phyloP scores from a whole-genome alignment of 1,140 invertebrate species.

The Drosophila lini region DNA sequence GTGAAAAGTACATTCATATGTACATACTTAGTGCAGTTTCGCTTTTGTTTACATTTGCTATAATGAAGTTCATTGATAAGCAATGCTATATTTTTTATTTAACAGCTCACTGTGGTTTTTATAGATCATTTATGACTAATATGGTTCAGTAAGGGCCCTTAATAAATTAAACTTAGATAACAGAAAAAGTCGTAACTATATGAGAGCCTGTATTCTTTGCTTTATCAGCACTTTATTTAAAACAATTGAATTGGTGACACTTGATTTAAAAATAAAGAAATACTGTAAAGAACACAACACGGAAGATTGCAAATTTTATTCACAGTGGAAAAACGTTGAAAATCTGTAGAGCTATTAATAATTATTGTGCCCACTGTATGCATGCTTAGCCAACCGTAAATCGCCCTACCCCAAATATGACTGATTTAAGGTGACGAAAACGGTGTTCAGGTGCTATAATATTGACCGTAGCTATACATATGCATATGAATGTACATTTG shows the following conservation, averaged over 20 bases:
- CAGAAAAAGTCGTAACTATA: too few species aligned
- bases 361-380: slow-evolving; percentile 1
- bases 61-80: not conserved
- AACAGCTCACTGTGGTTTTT: not conserved
- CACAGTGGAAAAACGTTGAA: not conserved
- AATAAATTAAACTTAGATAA: not conserved
- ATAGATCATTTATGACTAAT: not conserved
- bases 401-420: not conserved
- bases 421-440: not conserved
- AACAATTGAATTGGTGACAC: not conserved
- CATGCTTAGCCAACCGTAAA: not conserved
- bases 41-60: not conserved
- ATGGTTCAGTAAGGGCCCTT: not conserved
- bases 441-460: slow-evolving; percentile 3
- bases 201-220: not conserved
- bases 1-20: not conserved
- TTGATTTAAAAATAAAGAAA: too few species aligned
- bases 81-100: not conserved
- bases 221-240: not conserved
- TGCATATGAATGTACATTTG: not conserved
- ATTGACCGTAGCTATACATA: not conserved
- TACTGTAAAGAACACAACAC: not conserved
- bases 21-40: not conserved
- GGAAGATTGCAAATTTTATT: not conserved
- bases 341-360: too few species aligned